A percentile compares a stretch with the other conserved stretches of the same genome.
phyloP scores from a whole-genome alignment of 2,888 invertebrate genomes.

The Heliothis peltigera region DNA sequence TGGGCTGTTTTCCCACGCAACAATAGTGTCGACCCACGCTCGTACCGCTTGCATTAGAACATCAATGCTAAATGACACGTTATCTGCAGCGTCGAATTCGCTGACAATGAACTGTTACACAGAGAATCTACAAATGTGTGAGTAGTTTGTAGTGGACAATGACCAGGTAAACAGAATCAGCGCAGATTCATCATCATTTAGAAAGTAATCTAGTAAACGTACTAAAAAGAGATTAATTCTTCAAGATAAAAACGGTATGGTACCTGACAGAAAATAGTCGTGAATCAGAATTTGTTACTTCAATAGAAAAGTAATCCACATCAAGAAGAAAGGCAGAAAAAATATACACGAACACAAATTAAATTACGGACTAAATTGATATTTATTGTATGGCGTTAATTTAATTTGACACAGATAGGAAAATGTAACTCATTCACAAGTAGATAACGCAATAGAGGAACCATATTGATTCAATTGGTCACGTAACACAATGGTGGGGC shows the following conservation, averaged over 20 bases:
- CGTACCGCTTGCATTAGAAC: slow-evolving; percentile 66
- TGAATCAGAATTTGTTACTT: too few relatives aligned
- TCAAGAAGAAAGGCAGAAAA: not conserved
- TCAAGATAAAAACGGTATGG: too few relatives aligned
- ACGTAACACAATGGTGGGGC: slow-evolving; percentile 61
- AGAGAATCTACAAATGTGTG: slow-evolving; percentile 23
- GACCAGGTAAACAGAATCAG: slow-evolving; percentile 15
- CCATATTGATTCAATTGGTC: slow-evolving; percentile 75
- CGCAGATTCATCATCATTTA: slow-evolving; percentile 16
- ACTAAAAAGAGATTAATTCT: not conserved
- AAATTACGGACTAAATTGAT: slow-evolving; percentile 43
- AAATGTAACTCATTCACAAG: slow-evolving; percentile 63
- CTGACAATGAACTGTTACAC: slow-evolving; percentile 54
- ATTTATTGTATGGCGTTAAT: slow-evolving; percentile 53
- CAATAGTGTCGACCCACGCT: slow-evolving; percentile 76
- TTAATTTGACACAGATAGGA: slow-evolving; percentile 56
- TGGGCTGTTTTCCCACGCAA: slow-evolving; percentile 83
- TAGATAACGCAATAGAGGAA: slow-evolving; percentile 65
- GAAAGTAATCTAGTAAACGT: not conserved
- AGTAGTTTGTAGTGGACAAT: slow-evolving; percentile 29
- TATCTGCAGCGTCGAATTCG: slow-evolving; percentile 62
- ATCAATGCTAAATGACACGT: slow-evolving; percentile 72
- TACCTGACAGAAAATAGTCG: too few relatives aligned
- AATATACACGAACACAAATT: not conserved
- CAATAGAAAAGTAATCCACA: not conserved